A percentile compares a stretch with the other conserved stretches of the same genome.
Conservation (phyloP, 2,888 invertebrate genomes). For the Drosophila austrosaltans region DNA sequence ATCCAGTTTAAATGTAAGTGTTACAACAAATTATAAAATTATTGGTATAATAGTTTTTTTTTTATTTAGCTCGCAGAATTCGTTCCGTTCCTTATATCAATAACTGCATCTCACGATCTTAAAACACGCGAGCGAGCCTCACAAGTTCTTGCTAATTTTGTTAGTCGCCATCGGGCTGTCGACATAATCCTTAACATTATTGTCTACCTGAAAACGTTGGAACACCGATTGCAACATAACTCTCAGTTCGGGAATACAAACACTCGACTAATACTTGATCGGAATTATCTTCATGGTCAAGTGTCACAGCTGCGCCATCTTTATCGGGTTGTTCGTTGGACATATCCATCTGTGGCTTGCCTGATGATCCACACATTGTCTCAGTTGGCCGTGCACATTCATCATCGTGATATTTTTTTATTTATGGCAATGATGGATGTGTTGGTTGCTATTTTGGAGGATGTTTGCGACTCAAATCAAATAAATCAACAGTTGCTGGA, state of each 20-base stretch:
- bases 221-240: background rate
- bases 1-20: constrained; percentile 86
- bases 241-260: background rate
- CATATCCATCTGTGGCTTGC: background rate
- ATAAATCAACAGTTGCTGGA: background rate
- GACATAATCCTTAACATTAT: constrained; percentile 7
- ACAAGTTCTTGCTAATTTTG: constrained; percentile 85
- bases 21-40: background rate
- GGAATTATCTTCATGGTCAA: constrained; percentile 75
- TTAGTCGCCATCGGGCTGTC: constrained; percentile 23
- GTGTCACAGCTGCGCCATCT: constrained; percentile 60
- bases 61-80: constrained; percentile 47
- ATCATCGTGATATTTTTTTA: constrained; percentile 44
- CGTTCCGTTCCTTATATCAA: constrained; percentile 41
- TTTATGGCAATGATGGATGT: constrained; percentile 48
- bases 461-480: background rate
- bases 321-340: constrained; percentile 29
- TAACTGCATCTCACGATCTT: constrained; percentile 62
- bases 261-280: constrained; percentile 9
- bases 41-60: background rate
- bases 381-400: background rate
- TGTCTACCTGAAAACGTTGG: constrained; percentile 11
- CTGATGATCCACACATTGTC: constrained; percentile 28
- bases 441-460: constrained; percentile 34
- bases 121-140: constrained; percentile 85